Conservation (phyloP, 2,888 invertebrate species). For the Cheilosia pagana region DNA sequence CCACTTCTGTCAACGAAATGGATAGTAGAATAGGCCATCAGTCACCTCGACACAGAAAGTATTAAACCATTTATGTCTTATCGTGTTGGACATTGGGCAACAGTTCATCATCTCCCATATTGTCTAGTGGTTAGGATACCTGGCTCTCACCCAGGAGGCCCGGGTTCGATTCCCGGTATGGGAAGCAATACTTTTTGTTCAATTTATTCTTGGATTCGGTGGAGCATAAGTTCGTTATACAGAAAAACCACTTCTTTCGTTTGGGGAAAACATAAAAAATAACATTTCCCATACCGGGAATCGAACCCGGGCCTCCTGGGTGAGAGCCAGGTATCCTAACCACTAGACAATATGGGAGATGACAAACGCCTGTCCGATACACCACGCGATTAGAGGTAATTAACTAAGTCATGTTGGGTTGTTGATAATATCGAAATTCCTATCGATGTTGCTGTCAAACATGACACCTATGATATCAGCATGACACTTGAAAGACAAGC, state of each 20-base stretch:
- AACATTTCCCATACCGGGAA: slow-evolving; percentile 62
- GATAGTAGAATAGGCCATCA: too few species aligned
- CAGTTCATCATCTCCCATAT: slow-evolving; percentile 33
- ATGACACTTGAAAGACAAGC: background rate
- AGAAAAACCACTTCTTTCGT: background rate
- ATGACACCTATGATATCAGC: background rate
- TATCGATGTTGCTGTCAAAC: background rate
- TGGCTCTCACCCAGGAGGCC: slow-evolving; percentile 65
- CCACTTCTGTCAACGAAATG: too few species aligned
- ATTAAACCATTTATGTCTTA: background rate
- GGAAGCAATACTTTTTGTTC: slow-evolving; percentile 3
- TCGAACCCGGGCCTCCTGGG: slow-evolving; percentile 68
- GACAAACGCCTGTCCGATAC: background rate
- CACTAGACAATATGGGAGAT: slow-evolving; percentile 68
- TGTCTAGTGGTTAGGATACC: slow-evolving; percentile 69
- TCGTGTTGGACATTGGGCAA: background rate
- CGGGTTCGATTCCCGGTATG: slow-evolving; percentile 67
- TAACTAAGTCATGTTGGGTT: background rate
- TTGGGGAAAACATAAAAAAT: background rate
- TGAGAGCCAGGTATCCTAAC: slow-evolving; percentile 69
- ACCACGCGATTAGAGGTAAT: background rate
- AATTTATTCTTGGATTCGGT: background rate
- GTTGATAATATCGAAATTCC: too few species aligned
- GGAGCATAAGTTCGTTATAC: background rate
- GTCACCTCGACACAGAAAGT: too few species aligned